These are phyloP conservation scores for Plusia festucae DNA, from an alignment of 2,888 invertebrate species.

Conservation along the genomic window DNA sequence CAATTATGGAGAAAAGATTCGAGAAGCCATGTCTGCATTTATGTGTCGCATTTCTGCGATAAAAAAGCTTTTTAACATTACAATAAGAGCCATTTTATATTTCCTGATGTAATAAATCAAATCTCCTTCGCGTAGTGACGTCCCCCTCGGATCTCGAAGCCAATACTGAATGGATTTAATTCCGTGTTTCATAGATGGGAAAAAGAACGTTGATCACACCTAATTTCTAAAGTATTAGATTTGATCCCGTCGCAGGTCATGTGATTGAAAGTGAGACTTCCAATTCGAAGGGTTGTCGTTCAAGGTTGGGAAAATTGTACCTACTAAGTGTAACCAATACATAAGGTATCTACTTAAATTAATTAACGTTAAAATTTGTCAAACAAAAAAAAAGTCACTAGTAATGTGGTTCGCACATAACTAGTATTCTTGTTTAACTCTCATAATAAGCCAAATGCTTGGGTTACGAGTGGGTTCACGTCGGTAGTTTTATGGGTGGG, in stretches of 20 bases:
- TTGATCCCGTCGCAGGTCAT: constrained; percentile 29
- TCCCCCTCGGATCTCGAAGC: constrained; percentile 57
- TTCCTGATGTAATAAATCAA: constrained; percentile 71
- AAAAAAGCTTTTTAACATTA: constrained; percentile 66
- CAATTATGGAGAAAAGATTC: constrained; percentile 64
- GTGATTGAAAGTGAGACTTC: not conserved
- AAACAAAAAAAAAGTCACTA: no score
- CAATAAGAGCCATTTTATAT: constrained; percentile 64
- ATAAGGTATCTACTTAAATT: no score
- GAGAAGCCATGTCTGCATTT: constrained; percentile 65
- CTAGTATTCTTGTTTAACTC: no score
- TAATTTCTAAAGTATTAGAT: constrained; percentile 35
- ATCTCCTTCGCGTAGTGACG: constrained; percentile 64
- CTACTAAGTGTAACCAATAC: not conserved
- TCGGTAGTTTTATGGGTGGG: no score
- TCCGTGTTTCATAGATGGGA: constrained; percentile 48
- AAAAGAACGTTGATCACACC: constrained; percentile 44
- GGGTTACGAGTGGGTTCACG: no score
- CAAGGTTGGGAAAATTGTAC: not conserved
- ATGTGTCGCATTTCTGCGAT: constrained; percentile 61
- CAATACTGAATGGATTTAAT: constrained; percentile 62
- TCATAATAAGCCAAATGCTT: no score
- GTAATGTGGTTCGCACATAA: no score
- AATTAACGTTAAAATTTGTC: no score
- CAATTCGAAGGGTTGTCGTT: not conserved